These are phyloP conservation scores for Daktulosphaira vitifoliae DNA, from an alignment of 1,140 invertebrate genomes.

Conservation along the genomic window DNA sequence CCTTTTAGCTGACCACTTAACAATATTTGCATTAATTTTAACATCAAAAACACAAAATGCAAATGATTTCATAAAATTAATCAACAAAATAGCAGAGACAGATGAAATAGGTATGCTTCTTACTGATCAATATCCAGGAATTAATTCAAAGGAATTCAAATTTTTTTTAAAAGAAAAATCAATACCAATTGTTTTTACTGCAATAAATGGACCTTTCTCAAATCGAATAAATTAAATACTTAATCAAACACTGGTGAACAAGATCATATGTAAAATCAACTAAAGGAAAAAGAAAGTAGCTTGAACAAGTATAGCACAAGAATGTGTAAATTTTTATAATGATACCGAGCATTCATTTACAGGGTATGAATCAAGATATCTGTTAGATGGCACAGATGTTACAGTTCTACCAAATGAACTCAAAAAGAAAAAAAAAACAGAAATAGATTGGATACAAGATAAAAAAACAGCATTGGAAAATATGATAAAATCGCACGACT, in stretches of 20 bases:
- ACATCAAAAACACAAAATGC: too few species aligned
- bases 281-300: constrained; percentile 14
- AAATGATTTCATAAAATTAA: constrained; percentile 10
- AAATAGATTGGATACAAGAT: neutral
- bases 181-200: too few species aligned
- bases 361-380: constrained; percentile 7
- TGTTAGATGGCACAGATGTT: constrained; percentile 20
- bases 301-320: constrained; percentile 16
- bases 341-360: constrained; percentile 21
- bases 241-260: constrained; percentile 25
- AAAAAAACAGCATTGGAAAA: constrained; percentile 12
- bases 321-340: constrained; percentile 16
- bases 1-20: too few species aligned
- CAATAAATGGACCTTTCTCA: neutral
- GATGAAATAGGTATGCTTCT: too few species aligned
- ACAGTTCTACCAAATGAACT: constrained; percentile 30
- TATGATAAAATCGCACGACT: constrained; percentile 5
- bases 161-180: neutral
- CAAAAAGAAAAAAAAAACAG: constrained; percentile 20
- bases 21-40: constrained; percentile 36
- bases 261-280: constrained; percentile 24
- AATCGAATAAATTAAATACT: constrained; percentile 27
- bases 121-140: constrained; percentile 38
- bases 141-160: constrained; percentile 38
- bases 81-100: constrained; percentile 29